Percentiles rank a stretch among this genome's conserved stretches.
These are phyloP conservation scores for Listronotus bonariensis DNA, from an alignment of 1,140 invertebrate genomes.

Conservation along the genomic window DNA sequence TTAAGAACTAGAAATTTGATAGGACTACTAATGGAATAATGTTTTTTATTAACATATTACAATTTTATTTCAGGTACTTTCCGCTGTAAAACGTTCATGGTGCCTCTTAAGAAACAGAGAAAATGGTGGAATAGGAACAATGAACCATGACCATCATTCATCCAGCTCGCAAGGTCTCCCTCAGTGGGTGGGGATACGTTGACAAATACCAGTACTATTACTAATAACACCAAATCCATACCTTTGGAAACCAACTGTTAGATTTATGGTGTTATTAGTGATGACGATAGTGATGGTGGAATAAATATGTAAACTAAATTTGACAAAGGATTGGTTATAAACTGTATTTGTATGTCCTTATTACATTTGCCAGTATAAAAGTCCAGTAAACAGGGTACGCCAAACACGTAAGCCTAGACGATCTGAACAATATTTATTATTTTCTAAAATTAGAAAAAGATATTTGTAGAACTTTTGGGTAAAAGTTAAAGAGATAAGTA, in stretches of 20 bases:
- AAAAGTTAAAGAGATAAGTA: too few species aligned
- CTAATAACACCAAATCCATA: conserved; percentile 58
- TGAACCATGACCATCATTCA: conserved; percentile 61
- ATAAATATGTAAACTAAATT: not conserved
- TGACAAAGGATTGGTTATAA: too few species aligned
- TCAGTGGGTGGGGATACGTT: conserved; percentile 75
- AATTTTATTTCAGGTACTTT: conserved; percentile 59
- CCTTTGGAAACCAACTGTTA: conserved; percentile 64
- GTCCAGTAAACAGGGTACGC: too few species aligned
- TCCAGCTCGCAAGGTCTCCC: conserved; percentile 73
- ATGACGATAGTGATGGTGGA: conserved; percentile 4
- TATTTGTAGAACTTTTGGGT: too few species aligned
- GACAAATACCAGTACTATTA: conserved; percentile 65
- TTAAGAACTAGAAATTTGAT: too few species aligned
- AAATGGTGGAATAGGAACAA: conserved; percentile 59
- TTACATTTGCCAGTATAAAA: too few species aligned
- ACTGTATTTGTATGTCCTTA: too few species aligned
- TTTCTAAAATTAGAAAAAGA: too few species aligned
- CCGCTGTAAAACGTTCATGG: conserved; percentile 69
- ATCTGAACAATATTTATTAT: too few species aligned
- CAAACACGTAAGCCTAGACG: too few species aligned
- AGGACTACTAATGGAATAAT: too few species aligned
- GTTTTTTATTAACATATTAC: too few species aligned
- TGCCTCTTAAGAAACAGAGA: conserved; percentile 63
- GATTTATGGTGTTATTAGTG: conserved; percentile 24